These are phyloP conservation scores for Ictalurus furcatus DNA, from an alignment of 2,113 vertebrate genomes.

Conservation along the genomic window DNA sequence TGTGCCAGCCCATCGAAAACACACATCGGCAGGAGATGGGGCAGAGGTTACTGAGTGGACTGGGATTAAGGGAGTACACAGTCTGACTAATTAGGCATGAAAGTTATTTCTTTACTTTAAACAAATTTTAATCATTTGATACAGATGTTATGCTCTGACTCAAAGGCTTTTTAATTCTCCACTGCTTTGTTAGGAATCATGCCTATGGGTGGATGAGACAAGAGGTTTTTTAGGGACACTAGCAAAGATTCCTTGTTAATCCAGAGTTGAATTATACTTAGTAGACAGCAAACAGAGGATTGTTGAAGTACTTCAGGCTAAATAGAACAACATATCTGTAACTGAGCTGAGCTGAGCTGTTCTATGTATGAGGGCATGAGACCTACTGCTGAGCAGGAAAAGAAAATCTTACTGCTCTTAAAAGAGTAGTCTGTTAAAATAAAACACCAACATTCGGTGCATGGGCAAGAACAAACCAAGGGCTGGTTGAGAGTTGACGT, in stretches of 20 bases:
- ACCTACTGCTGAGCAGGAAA: constrained; percentile 19
- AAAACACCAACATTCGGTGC: constrained; percentile 57
- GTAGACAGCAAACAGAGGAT: background rate
- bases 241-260: constrained; percentile 25
- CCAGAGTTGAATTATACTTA: background rate
- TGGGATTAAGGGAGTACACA: constrained; percentile 1
- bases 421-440: constrained; percentile 56
- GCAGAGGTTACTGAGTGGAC: constrained; percentile 36
- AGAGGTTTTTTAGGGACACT: background rate
- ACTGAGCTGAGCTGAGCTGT: background rate
- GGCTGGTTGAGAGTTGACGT: constrained; percentile 66
- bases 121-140: background rate
- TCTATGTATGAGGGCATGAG: constrained; percentile 16
- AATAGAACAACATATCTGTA: constrained; percentile 8
- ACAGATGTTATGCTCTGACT: background rate
- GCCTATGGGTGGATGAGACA: background rate
- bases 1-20: background rate
- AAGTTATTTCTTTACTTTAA: background rate
- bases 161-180: background rate
- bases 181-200: background rate
- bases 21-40: constrained; percentile 25
- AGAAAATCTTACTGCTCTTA: constrained; percentile 54
- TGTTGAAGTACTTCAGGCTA: constrained; percentile 1
- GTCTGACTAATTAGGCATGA: constrained; percentile 21
- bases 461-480: constrained; percentile 66